Percentiles rank a stretch among this genome's conserved stretches.
phyloP scores from a whole-genome alignment of 2,113 vertebrate species.

The Chionomys nivalis region DNA sequence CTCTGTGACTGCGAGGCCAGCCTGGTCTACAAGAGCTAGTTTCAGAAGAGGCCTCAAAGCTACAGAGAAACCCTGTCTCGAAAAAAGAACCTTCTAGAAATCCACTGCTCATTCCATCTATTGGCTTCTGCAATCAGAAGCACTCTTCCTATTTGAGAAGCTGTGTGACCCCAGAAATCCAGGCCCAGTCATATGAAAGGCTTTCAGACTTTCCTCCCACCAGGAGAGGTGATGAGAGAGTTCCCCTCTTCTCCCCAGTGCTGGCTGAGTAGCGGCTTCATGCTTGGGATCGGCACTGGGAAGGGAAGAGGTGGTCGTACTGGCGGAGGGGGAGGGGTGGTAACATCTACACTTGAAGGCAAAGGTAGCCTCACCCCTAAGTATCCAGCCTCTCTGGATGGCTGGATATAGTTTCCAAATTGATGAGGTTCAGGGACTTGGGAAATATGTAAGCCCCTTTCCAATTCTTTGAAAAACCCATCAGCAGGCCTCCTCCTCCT shows the following conservation, averaged over 20 bases:
- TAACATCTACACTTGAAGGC: not conserved
- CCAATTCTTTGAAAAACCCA: not conserved
- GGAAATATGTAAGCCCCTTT: not conserved
- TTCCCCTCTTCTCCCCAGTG: rapidly evolving
- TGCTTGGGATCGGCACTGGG: not conserved
- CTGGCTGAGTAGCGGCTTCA: not conserved
- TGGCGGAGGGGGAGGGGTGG: too few species aligned
- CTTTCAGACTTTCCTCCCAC: not conserved
- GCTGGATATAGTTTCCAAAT: not conserved
- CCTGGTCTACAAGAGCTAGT: too few species aligned
- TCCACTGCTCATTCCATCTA: not conserved
- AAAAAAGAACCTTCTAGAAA: not conserved
- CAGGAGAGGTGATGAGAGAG: not conserved
- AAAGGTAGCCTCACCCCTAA: not conserved
- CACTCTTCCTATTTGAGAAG: not conserved
- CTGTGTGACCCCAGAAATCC: not conserved
- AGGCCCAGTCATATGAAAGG: not conserved
- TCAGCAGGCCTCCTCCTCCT: not conserved
- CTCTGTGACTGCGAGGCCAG: too few species aligned
- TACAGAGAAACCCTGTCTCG: too few species aligned
- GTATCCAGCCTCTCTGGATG: not conserved
- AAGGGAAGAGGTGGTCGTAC: too few species aligned
- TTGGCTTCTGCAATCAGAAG: not conserved
- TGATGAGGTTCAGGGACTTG: not conserved
- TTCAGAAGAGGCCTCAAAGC: too few species aligned